Evolutionary conservation across 2,888 invertebrate species (phyloP).

Genomic region (Acanthacorydalis orientalis): DNA sequence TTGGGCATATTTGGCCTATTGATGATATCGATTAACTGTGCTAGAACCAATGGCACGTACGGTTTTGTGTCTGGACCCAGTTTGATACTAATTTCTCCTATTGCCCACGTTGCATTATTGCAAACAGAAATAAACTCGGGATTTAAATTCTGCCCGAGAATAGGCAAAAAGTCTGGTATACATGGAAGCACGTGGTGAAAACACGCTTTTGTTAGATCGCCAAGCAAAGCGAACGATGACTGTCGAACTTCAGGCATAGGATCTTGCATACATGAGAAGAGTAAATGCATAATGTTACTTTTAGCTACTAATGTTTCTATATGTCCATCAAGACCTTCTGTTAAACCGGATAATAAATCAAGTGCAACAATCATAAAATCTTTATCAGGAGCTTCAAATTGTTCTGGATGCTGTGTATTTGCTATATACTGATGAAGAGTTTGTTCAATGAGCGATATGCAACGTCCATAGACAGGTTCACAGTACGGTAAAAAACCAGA

Average conservation of each 20-base stretch:
- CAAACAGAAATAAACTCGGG: conserved; percentile 95
- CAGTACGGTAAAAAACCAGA: conserved; percentile 56
- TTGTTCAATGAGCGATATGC: conserved; percentile 49
- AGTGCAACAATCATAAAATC: conserved; percentile 64
- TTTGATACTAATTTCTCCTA: conserved; percentile 94
- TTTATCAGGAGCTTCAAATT: conserved; percentile 46
- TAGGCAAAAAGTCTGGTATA: conserved; percentile 88
- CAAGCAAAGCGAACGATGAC: conserved; percentile 58
- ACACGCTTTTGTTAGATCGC: conserved; percentile 57
- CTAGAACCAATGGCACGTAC: conserved; percentile 76
- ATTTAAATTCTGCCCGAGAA: conserved; percentile 89
- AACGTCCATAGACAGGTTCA: conserved; percentile 51
- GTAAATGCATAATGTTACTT: conserved; percentile 47
- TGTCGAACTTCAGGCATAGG: conserved; percentile 56
- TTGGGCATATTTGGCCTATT: conserved; percentile 89
- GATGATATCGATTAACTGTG: conserved; percentile 80
- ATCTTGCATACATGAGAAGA: conserved; percentile 58
- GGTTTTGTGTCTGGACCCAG: conserved; percentile 82
- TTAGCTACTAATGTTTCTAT: conserved; percentile 48
- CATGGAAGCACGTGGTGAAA: conserved; percentile 69
- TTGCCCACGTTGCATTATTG: conserved; percentile 99
- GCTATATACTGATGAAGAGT: conserved; percentile 45
- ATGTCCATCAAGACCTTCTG: conserved; percentile 49
- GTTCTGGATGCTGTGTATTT: conserved; percentile 41
- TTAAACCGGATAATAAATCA: conserved; percentile 53